Evolutionary conservation across 2,113 vertebrate genomes (phyloP).

Genomic region (Cinclus mexicanus): DNA sequence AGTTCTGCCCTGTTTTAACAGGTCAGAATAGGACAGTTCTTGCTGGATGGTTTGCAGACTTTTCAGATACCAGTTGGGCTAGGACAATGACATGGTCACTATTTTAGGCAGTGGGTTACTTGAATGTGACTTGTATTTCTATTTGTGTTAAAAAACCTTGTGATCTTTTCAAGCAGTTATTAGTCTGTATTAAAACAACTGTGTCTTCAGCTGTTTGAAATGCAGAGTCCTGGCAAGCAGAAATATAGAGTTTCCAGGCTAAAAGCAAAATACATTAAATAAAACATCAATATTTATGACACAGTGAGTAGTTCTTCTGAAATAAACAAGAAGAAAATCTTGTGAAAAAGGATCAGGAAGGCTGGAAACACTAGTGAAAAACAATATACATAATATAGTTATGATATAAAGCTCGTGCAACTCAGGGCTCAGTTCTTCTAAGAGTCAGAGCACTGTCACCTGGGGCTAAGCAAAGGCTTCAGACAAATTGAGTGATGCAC

Average conservation of each 20-base stretch:
- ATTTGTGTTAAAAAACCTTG: conserved; percentile 45
- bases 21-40: conserved; percentile 62
- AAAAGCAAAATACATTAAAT: conserved; percentile 40
- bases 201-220: conserved; percentile 36
- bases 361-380: background rate
- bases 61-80: conserved; percentile 55
- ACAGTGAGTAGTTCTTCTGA: conserved; percentile 11
- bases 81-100: conserved; percentile 52
- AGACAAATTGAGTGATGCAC: background rate
- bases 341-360: background rate
- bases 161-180: conserved; percentile 36
- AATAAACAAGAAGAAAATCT: conserved; percentile 28
- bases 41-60: conserved; percentile 59
- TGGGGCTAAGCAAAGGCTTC: background rate
- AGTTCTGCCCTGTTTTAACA: conserved; percentile 68
- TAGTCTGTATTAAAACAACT: conserved; percentile 53
- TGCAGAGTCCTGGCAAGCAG: background rate
- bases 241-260: background rate
- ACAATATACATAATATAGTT: background rate
- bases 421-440: background rate
- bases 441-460: background rate
- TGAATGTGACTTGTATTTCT: conserved; percentile 69
- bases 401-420: background rate
- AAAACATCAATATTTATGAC: conserved; percentile 52
- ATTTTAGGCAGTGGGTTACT: conserved; percentile 46